Evolutionary conservation across 2,797 vertebrate species (phyloP).

Genomic region (Xenops minutus): DNA sequence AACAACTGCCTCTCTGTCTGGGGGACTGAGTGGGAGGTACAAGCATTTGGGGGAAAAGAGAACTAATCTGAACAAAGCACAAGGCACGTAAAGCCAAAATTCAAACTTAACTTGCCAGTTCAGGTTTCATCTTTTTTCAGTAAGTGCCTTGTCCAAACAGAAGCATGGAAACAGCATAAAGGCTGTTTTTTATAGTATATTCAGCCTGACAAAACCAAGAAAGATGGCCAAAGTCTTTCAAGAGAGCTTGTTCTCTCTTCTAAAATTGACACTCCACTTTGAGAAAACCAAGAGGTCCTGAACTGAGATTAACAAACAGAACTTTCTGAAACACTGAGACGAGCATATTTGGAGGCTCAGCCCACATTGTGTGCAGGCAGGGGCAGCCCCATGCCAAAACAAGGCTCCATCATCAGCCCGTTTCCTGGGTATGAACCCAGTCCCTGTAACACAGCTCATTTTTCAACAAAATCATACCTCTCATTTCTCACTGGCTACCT

Average conservation of each 20-base stretch:
- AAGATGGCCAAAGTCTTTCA: neutral
- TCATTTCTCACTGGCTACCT: neutral
- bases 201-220: neutral
- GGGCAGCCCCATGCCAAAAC: neutral
- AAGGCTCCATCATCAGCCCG: neutral
- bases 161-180: neutral
- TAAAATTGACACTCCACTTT: neutral
- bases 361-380: neutral
- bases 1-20: conserved; percentile 14
- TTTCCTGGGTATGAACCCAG: neutral
- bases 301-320: neutral
- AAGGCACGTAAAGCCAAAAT: neutral
- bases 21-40: neutral
- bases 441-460: neutral
- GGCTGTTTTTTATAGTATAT: neutral
- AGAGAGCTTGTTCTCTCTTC: neutral
- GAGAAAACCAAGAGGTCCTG: neutral
- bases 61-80: neutral
- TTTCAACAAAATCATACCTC: neutral
- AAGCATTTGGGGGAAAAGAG: neutral
- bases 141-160: neutral
- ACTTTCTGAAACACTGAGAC: neutral
- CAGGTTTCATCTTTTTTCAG: neutral
- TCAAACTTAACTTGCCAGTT: neutral
- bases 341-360: neutral